Base-by-base conservation (phyloP, 2,797 vertebrate species). In the Alexandromys oeconomus region DNA sequence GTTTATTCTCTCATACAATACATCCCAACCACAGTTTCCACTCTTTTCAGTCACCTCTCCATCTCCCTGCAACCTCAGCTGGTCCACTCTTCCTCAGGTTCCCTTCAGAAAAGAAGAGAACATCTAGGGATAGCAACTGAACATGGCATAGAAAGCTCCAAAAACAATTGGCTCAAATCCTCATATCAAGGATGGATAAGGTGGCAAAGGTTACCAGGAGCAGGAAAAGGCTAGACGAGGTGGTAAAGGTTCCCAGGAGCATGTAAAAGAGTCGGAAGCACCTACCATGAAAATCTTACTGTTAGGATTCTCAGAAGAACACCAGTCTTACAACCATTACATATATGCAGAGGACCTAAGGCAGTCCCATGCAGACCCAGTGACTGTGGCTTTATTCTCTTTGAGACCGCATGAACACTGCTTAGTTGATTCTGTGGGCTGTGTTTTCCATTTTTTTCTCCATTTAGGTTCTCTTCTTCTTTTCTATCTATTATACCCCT, bases 381-480 rank as follows among this genome's bases (percentile, higher is more conserved):
- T 81, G 8, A 31, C 10, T 19, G 1, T 9, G 5, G 15, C 5
- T 6, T 63, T 5, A 31, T 27, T 43, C 5, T 43, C 15, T 31
- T 2, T n/a, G 61, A 67, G 21, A 0, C 46, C 43, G 4, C n/a
- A 14, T n/a, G 43, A 67, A 1, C 43, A 31, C 6, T 46, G 2
- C 12, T 67, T 23, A 85, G 1, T 25, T 67, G 4, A 48, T 67
- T 48, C 31, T 51, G 29, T 78, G 46, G 29, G 15, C 8, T 5
- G 4, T 25, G 1, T 25, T 85, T 3, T 48, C 21, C 31, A 34
- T 25, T 85, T 34, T 40, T 23, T 48, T 19, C 43, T 4, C 15
- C 31, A 4, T 27, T 37, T 37, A 37, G 6, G 19, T 67, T 54
- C 0, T 0, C 4, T 34, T 13, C 19, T 89, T 94, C 1, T 10